Percentiles rank a stretch among this genome's conserved stretches.
These are phyloP conservation scores for Clarias macrocephalus DNA, from an alignment of 2,113 vertebrate genomes.

Conservation along the genomic window DNA sequence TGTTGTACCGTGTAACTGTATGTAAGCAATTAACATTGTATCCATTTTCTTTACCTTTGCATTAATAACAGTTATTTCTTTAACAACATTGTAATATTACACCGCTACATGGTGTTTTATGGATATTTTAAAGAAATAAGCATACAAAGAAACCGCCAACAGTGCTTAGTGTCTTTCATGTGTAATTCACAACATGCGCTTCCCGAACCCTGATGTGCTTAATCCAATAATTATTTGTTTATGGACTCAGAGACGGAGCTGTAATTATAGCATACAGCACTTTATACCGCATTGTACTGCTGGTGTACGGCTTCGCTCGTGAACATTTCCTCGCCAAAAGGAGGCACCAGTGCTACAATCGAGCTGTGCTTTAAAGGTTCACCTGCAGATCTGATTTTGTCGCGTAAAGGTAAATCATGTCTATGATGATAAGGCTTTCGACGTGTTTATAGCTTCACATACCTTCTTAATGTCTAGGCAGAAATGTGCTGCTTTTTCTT, in stretches of 20 bases:
- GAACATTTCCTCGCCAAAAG: background rate
- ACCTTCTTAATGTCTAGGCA: constrained; percentile 10
- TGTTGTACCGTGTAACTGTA: background rate
- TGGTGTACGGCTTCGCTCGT: background rate
- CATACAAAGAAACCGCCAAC: background rate
- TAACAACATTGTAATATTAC: too few relatives aligned
- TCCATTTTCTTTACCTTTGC: background rate
- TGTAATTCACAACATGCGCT: background rate
- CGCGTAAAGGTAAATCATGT: constrained; percentile 30
- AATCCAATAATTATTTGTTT: constrained; percentile 32
- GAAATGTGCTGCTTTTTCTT: background rate
- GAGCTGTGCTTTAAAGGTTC: background rate
- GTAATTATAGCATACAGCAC: constrained; percentile 25
- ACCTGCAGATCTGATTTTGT: background rate
- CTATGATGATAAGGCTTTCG: constrained; percentile 41
- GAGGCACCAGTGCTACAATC: background rate
- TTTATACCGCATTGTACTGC: background rate
- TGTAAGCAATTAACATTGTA: background rate
- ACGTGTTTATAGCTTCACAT: constrained; percentile 20
- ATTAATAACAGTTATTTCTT: background rate
- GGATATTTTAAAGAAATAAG: background rate
- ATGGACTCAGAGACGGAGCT: background rate
- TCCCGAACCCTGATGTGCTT: constrained; percentile 6
- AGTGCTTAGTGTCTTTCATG: background rate
- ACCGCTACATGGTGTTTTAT: background rate